A percentile compares a stretch with the other conserved stretches of the same genome.
These are phyloP conservation scores for Cryptops parisi DNA, from an alignment of 2,888 invertebrate species.

Conservation along the genomic window DNA sequence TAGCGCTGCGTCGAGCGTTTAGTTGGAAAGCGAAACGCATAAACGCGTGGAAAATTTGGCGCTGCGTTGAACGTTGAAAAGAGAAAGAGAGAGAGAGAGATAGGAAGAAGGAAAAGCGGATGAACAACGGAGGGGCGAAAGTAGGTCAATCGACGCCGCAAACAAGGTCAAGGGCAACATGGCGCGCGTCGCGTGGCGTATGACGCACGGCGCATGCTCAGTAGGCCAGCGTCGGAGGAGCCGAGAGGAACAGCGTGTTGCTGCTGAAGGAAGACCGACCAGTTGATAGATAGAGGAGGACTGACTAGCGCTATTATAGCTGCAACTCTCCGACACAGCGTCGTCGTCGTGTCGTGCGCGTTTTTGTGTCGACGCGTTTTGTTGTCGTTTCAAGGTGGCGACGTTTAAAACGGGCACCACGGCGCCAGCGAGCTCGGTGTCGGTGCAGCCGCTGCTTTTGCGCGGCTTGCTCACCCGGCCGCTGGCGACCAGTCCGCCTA, in stretches of 20 bases:
- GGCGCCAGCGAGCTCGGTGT: neutral
- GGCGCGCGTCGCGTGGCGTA: slow-evolving; percentile 1
- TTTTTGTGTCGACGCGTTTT: neutral
- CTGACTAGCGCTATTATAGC: neutral
- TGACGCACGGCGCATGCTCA: slow-evolving; percentile 9
- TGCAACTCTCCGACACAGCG: neutral
- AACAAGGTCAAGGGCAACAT: slow-evolving; percentile 22
- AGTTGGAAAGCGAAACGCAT: no score
- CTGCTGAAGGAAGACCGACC: no score
- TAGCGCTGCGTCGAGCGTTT: no score
- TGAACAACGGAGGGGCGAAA: neutral
- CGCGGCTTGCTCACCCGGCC: neutral
- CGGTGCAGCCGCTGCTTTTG: neutral
- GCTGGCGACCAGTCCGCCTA: neutral
- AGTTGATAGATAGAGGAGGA: neutral
- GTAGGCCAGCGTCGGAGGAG: neutral
- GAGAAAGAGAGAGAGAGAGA: neutral
- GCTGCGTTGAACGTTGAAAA: no score
- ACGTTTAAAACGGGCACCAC: neutral
- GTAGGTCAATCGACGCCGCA: slow-evolving; percentile 7
- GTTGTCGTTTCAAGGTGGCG: neutral
- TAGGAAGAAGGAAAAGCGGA: neutral
- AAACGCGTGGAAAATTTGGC: no score
- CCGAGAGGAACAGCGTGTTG: slow-evolving; percentile 1
- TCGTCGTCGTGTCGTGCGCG: no score